Evolutionary conservation across 92 coral and sea anemone species (phyloP).

Genomic region (Paramuricea clavata): DNA sequence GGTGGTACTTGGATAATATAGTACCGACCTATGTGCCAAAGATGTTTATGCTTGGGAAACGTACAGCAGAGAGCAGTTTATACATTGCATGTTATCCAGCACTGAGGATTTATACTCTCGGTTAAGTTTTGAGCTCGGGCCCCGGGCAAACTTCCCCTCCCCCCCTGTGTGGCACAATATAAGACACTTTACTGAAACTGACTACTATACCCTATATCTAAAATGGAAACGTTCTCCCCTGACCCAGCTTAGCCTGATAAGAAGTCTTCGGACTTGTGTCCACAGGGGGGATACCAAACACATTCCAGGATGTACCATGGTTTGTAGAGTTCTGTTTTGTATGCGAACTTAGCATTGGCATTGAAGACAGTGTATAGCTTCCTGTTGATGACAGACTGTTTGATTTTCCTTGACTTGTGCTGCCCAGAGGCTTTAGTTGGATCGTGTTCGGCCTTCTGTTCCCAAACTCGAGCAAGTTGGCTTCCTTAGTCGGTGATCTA

Average conservation of each 20-base stretch:
- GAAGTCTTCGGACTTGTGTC: conserved; percentile 3
- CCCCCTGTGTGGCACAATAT: no score
- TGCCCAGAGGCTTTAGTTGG: not conserved
- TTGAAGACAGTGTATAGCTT: conserved; percentile 76
- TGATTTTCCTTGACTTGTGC: conserved; percentile 26
- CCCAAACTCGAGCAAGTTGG: conserved; percentile 4
- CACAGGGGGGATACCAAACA: conserved; percentile 82
- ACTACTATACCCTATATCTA: conserved; percentile 18
- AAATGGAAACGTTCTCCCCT: conserved; percentile 56
- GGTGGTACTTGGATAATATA: no score
- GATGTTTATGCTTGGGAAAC: no score
- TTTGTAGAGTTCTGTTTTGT: not conserved
- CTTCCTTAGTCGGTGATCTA: conserved; percentile 13
- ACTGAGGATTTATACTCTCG: no score
- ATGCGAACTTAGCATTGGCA: conserved; percentile 68
- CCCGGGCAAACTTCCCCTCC: no score
- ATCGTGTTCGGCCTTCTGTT: not conserved
- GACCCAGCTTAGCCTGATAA: not conserved
- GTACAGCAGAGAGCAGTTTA: no score
- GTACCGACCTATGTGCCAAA: no score
- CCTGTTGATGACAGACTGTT: conserved; percentile 69
- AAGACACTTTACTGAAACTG: no score
- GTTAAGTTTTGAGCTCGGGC: no score
- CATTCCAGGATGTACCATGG: conserved; percentile 91
- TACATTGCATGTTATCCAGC: no score